Percentiles rank a stretch among this genome's conserved stretches.
These are phyloP conservation scores for Myrmophylax atrothorax DNA, from an alignment of 2,113 vertebrate species.

Conservation along the genomic window DNA sequence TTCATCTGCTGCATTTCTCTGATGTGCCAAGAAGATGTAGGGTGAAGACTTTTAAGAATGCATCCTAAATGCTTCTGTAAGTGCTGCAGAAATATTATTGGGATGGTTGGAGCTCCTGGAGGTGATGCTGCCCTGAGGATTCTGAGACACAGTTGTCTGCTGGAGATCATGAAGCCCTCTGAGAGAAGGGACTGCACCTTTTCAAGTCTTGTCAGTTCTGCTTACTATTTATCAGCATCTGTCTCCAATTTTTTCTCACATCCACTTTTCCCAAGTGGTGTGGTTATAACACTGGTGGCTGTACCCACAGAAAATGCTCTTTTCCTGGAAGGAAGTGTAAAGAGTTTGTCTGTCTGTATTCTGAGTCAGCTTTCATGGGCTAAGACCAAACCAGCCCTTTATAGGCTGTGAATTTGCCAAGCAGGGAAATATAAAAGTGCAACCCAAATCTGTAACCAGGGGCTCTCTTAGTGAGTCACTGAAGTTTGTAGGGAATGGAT, in stretches of 20 bases:
- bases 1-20: neutral
- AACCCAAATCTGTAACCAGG: neutral
- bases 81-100: neutral
- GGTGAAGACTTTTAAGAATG: neutral
- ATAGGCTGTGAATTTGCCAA: neutral
- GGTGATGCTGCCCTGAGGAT: neutral
- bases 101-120: neutral
- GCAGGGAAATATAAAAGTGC: neutral
- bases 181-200: neutral
- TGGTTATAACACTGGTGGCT: fast-evolving
- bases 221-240: neutral
- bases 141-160: neutral
- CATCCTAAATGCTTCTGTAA: neutral
- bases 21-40: neutral
- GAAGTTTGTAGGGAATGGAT: neutral
- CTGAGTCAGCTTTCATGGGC: neutral
- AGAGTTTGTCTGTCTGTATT: neutral
- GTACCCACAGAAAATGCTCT: neutral
- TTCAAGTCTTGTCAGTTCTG: neutral
- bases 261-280: neutral
- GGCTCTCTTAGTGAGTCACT: neutral
- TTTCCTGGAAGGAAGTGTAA: neutral
- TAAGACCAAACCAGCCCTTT: neutral
- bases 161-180: neutral
- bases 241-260: neutral